Base-by-base conservation (phyloP, 1,140 invertebrate genomes). In the Teleopsis dalmanni region DNA sequence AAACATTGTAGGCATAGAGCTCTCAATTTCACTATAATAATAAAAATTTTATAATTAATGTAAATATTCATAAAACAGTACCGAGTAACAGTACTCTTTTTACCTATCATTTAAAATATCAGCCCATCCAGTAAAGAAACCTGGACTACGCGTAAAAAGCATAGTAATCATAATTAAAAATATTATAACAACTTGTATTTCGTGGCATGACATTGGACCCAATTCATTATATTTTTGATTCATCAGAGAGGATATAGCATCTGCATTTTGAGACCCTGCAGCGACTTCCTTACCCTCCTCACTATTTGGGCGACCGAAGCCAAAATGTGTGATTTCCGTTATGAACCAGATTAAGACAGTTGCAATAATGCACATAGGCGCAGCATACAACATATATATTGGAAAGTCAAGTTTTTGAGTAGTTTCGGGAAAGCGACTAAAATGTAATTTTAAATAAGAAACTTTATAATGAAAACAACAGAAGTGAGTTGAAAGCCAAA, bases 141-240 rank as follows among this genome's bases (percentile, higher is more conserved):
- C 82, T 0, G 91, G 89, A 43, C 83, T 81, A 35, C 88, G 77
- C 68, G 91, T 88, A 70, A 94, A 84, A 84, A 90, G 94, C 33
- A 94, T 71, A 42, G 84, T 53, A 14, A 94, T 81, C 0, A 90
- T 78, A 13, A 81, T 48, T 13, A 87, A 57, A 64, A 95, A 94
- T 25, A 90, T 72, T 11, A 79, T 42, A 6, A 84, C 79, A 1
- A 91, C 83, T 2, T 76, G 74, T 70, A 57, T 70, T 74, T 95
- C 89, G 48, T 91, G 84, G 76, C 83, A 90, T 27, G 79, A 81
- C 57, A 88, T 79, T 0, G 81, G 79, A 19, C 88, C 87, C 27
- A 92, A 75, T 52, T 79, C 78, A 35, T 74, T 67, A 68, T 88
- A 87, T 62, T 84, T 81, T 21, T 78, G 70, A 25, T 70, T 64